A percentile compares a stretch with the other conserved stretches of the same genome.
Conservation (phyloP, 2,113 vertebrate genomes). For the Lonchura striata region DNA sequence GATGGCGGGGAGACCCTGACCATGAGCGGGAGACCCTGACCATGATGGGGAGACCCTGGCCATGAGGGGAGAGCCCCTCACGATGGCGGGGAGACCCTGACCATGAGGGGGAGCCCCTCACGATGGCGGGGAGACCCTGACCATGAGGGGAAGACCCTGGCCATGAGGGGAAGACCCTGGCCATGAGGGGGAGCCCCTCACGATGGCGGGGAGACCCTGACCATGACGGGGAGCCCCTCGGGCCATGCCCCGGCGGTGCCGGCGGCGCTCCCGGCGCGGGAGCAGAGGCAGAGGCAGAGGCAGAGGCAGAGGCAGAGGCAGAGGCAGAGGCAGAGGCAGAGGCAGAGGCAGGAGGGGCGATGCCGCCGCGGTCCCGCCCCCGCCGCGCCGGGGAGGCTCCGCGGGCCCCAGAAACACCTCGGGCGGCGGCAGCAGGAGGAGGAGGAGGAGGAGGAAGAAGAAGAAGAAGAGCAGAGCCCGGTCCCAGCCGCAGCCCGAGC, state of each 20-base stretch:
- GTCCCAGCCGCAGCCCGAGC: not conserved
- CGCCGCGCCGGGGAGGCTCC: not conserved
- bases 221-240: not conserved
- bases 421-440: not conserved
- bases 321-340: not conserved
- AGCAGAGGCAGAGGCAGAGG: not conserved
- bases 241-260: not conserved
- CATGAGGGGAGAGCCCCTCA: too few relatives aligned
- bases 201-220: not conserved
- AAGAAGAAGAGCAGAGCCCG: not conserved
- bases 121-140: not conserved
- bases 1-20: too few relatives aligned
- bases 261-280: not conserved
- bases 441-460: not conserved
- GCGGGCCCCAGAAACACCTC: not conserved
- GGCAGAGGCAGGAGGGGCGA: not conserved
- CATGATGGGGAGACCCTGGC: too few relatives aligned
- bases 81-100: too few relatives aligned
- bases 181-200: not conserved
- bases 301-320: not conserved
- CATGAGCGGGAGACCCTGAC: too few relatives aligned
- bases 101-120: too few relatives aligned
- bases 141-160: accelerated
- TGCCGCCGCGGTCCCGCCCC: not conserved
- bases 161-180: too few relatives aligned